Conservation (phyloP, 2,797 vertebrate species). For the Ctenochaetus hawaiiensis region DNA sequence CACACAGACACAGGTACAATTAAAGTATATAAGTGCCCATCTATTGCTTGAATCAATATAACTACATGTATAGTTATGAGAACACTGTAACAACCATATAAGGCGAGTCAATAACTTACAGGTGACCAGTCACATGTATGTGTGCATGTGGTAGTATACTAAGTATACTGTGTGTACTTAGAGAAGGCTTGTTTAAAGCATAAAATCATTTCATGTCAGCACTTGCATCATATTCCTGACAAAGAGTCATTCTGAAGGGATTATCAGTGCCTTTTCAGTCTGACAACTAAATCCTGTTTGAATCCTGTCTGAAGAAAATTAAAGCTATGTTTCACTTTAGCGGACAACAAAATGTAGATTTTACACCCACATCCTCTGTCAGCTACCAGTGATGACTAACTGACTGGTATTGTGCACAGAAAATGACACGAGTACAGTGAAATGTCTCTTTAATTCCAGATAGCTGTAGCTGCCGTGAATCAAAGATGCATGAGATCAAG, state of each 20-base stretch:
- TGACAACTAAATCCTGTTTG: constrained; percentile 33
- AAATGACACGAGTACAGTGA: background rate
- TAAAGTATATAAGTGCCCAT: background rate
- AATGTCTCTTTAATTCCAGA: background rate
- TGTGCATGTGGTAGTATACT: constrained; percentile 3
- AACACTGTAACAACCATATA: background rate
- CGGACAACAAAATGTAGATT: constrained; percentile 1
- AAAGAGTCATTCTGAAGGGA: constrained; percentile 24
- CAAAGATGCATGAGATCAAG: constrained; percentile 2
- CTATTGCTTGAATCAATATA: constrained; percentile 22
- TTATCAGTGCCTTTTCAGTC: constrained; percentile 10
- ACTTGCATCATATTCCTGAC: constrained; percentile 27
- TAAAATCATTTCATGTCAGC: constrained; percentile 32
- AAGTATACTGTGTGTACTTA: constrained; percentile 20
- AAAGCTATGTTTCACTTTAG: constrained; percentile 48
- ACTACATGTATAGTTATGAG: constrained; percentile 13
- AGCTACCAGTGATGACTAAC: background rate
- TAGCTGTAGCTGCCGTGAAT: background rate
- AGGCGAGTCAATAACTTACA: constrained; percentile 24
- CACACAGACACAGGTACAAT: constrained; percentile 29
- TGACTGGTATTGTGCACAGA: background rate
- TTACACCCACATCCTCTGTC: background rate
- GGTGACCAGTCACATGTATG: constrained; percentile 3
- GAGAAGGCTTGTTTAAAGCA: constrained; percentile 16
- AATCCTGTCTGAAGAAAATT: constrained; percentile 38